Evolutionary conservation across 2,888 invertebrate species (phyloP).

Genomic region (Cerastoderma edule): DNA sequence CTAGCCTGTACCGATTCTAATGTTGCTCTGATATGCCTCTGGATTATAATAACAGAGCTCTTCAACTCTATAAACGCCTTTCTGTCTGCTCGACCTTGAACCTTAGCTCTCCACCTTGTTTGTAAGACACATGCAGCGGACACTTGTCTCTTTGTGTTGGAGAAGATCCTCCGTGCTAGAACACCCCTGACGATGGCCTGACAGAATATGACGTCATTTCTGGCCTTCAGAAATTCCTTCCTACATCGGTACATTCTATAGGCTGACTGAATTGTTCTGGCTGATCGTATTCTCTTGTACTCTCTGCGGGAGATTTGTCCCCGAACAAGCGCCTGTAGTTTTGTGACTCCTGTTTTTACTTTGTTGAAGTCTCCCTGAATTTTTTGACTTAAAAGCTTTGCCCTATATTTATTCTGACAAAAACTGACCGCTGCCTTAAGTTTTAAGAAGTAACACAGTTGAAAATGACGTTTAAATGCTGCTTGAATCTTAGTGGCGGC

Average conservation of each 20-base stretch:
- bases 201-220: slow-evolving; percentile 47
- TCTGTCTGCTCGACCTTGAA: slow-evolving; percentile 5
- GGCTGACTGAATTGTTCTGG: slow-evolving; percentile 55
- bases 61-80: slow-evolving; percentile 10
- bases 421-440: slow-evolving; percentile 44
- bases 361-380: neutral
- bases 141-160: slow-evolving; percentile 27
- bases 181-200: slow-evolving; percentile 58
- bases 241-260: slow-evolving; percentile 46
- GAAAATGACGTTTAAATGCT: slow-evolving; percentile 28
- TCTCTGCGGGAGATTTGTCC: slow-evolving; percentile 15
- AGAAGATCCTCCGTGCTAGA: slow-evolving; percentile 30
- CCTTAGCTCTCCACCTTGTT: slow-evolving; percentile 22
- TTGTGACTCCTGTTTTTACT: neutral
- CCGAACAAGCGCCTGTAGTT: slow-evolving; percentile 7
- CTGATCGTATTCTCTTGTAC: slow-evolving; percentile 27
- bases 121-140: slow-evolving; percentile 35
- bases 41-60: slow-evolving; percentile 1
- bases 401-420: slow-evolving; percentile 61
- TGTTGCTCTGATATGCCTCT: slow-evolving; percentile 27
- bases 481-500: slow-evolving; percentile 66
- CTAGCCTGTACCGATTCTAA: slow-evolving; percentile 3
- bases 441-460: slow-evolving; percentile 19
- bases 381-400: slow-evolving; percentile 7
- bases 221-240: slow-evolving; percentile 31